phyloP scores from a whole-genome alignment of 1,140 invertebrate species.

The Plodia interpunctella region DNA sequence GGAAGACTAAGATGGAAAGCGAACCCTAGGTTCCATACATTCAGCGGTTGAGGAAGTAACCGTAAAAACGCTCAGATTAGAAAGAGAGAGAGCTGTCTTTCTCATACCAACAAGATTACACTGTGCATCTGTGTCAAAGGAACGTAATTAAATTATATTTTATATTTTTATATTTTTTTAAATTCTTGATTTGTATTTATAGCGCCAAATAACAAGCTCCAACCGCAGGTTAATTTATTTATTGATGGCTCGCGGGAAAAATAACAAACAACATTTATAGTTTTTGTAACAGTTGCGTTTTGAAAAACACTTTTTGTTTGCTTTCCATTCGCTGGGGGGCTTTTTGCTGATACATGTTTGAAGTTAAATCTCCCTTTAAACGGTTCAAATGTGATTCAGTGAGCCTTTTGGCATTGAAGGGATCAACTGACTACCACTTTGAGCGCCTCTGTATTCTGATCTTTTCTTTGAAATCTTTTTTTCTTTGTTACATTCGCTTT shows the following conservation, averaged over 20 bases:
- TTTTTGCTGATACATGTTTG: conserved; percentile 57
- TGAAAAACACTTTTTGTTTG: conserved; percentile 62
- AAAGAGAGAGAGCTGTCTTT: too few species aligned
- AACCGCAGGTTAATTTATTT: conserved; percentile 15
- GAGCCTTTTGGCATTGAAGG: conserved; percentile 37
- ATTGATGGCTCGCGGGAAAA: conserved; percentile 29
- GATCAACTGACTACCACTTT: conserved; percentile 32
- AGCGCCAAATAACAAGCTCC: conserved; percentile 11
- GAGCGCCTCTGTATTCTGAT: neutral
- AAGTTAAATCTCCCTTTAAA: conserved; percentile 70
- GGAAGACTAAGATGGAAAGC: too few species aligned
- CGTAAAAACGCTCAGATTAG: too few species aligned
- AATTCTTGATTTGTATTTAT: neutral
- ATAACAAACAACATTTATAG: conserved; percentile 31
- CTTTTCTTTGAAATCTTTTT: conserved; percentile 5
- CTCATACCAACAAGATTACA: too few species aligned
- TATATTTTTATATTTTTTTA: too few species aligned
- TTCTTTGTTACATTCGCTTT: conserved; percentile 3
- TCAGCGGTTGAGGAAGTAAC: too few species aligned
- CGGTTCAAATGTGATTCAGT: conserved; percentile 58
- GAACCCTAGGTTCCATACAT: too few species aligned
- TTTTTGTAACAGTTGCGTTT: conserved; percentile 46
- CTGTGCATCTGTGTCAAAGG: too few species aligned
- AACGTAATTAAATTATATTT: neutral
- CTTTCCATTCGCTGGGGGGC: conserved; percentile 60